Conservation (phyloP, 2,113 vertebrate genomes). For the Dermatemys mawii region DNA sequence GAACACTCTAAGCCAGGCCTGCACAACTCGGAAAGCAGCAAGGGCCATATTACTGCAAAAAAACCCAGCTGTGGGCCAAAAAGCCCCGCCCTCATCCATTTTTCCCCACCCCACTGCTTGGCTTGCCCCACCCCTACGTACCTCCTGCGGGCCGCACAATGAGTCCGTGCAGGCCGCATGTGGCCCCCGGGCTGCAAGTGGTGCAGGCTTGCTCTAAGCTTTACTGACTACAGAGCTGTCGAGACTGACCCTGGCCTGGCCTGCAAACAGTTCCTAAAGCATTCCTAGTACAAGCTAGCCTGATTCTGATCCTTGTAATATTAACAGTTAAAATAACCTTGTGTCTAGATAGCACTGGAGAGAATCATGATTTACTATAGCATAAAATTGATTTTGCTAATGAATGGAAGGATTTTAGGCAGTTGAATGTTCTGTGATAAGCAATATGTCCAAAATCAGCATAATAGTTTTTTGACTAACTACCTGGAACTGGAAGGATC, state of each 20-base stretch:
- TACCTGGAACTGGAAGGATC: neutral
- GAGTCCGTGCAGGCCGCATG: no score
- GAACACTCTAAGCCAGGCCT: neutral
- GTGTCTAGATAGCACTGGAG: neutral
- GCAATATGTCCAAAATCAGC: neutral
- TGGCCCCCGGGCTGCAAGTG: no score
- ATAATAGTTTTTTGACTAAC: neutral
- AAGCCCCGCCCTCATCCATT: no score
- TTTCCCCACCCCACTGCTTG: no score
- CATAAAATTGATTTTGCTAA: conserved; percentile 8
- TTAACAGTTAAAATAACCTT: conserved; percentile 7
- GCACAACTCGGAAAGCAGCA: no score
- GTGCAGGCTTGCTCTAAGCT: no score
- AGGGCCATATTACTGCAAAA: no score
- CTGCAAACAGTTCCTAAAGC: neutral
- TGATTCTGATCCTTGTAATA: neutral
- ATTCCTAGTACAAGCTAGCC: neutral
- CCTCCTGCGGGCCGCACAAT: no score
- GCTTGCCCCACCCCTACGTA: no score
- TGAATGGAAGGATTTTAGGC: neutral
- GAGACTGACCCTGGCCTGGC: neutral
- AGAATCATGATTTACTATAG: conserved; percentile 27
- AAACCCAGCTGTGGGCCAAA: no score
- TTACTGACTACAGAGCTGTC: neutral
- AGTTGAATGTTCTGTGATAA: neutral